These are phyloP conservation scores for Aurelia sp. DNA, from an alignment of 30 jellyfish, hydroid and myxozoan genomes.

Conservation along the genomic window DNA sequence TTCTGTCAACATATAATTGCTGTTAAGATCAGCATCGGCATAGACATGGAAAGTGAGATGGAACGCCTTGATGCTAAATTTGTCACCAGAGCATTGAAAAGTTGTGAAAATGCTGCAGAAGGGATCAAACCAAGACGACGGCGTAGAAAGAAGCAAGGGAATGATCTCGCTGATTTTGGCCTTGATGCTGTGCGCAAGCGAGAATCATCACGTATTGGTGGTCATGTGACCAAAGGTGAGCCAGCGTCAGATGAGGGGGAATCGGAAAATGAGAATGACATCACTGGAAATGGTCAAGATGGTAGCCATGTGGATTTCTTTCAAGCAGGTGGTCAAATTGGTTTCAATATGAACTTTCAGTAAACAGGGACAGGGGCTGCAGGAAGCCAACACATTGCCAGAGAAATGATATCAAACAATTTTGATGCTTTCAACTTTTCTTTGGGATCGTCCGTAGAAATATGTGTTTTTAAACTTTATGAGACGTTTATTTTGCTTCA, in stretches of 20 bases:
- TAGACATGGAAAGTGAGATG: slow-evolving; percentile 87
- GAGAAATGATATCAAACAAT: background rate
- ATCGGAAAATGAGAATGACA: slow-evolving; percentile 53
- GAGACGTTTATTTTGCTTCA: too few relatives aligned
- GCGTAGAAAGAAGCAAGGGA: slow-evolving; percentile 34
- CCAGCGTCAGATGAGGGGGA: slow-evolving; percentile 38
- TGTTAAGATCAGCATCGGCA: slow-evolving; percentile 88
- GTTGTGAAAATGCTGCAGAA: slow-evolving; percentile 69
- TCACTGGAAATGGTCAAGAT: slow-evolving; percentile 54
- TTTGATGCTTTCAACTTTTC: background rate
- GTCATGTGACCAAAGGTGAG: slow-evolving; percentile 7
- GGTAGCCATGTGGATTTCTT: slow-evolving; percentile 33
- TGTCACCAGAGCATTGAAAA: slow-evolving; percentile 65
- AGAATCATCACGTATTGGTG: slow-evolving; percentile 12
- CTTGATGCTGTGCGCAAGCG: slow-evolving; percentile 42
- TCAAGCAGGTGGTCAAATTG: slow-evolving; percentile 54
- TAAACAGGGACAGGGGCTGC: background rate
- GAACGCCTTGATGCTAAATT: slow-evolving; percentile 59
- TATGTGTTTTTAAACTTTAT: too few relatives aligned
- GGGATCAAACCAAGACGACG: slow-evolving; percentile 61
- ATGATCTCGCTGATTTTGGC: slow-evolving; percentile 28
- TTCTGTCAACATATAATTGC: slow-evolving; percentile 89
- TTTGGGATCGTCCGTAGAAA: too few relatives aligned
- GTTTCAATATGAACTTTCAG: slow-evolving; percentile 40
- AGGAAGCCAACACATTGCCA: background rate